Evolutionary conservation across 2,888 invertebrate species (phyloP).

Genomic region (Harpagoxenus sublaevis): DNA sequence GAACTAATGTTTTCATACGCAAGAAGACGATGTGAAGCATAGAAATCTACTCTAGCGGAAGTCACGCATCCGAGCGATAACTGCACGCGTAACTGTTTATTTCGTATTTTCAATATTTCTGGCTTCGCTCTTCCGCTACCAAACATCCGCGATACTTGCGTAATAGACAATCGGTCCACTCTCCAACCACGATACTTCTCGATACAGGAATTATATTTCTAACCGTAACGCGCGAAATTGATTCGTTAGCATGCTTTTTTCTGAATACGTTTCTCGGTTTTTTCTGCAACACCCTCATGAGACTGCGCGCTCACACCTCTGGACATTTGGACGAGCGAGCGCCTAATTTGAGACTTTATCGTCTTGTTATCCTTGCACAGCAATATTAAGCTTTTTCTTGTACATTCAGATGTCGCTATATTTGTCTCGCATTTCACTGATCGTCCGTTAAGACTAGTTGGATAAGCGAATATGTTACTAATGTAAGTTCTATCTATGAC

Average conservation of each 20-base stretch:
- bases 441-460: no score
- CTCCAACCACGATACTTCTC: not conserved
- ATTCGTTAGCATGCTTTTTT: constrained; percentile 47
- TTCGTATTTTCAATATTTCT: constrained; percentile 53
- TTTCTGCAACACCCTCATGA: constrained; percentile 31
- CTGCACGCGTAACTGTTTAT: constrained; percentile 56
- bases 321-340: constrained; percentile 36
- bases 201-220: not conserved
- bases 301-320: not conserved
- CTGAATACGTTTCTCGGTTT: not conserved
- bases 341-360: constrained; percentile 78
- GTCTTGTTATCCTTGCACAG: constrained; percentile 77
- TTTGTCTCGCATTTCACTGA: constrained; percentile 31
- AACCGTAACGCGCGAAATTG: not conserved
- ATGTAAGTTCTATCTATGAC: no score
- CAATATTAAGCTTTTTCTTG: constrained; percentile 56
- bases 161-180: not conserved
- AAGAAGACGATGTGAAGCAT: constrained; percentile 44
- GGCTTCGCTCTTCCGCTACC: not conserved
- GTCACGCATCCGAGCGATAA: constrained; percentile 57
- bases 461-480: no score
- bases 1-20: constrained; percentile 45
- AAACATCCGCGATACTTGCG: not conserved
- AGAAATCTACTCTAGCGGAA: constrained; percentile 57
- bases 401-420: constrained; percentile 63